phyloP scores from a whole-genome alignment of 2,888 invertebrate genomes.

The Monochamus alternatus region DNA sequence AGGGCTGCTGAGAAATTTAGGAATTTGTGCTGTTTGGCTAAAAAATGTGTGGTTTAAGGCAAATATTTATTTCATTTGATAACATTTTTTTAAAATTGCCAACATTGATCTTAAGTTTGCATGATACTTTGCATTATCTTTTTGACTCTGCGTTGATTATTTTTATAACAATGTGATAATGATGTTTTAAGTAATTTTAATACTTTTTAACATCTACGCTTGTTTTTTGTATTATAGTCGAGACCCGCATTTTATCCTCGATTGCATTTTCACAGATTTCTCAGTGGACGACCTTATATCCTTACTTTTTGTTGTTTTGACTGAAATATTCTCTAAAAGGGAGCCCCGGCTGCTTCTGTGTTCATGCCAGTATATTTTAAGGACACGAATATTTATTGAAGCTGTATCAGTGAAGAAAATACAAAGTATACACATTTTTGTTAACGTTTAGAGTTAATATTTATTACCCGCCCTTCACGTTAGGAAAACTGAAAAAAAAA shows the following conservation, averaged over 20 bases:
- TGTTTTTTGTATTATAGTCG: too few species aligned
- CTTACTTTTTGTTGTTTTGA: not conserved
- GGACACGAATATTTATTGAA: constrained; percentile 6
- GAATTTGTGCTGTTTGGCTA: not conserved
- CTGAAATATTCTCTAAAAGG: not conserved
- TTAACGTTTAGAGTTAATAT: constrained; percentile 9
- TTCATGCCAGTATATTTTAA: constrained; percentile 13
- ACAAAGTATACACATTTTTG: not conserved
- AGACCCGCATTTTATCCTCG: too few species aligned
- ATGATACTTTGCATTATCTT: too few species aligned
- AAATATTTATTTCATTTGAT: too few species aligned
- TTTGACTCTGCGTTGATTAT: too few species aligned
- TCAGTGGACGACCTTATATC: not conserved
- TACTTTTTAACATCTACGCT: too few species aligned
- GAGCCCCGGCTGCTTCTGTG: not conserved
- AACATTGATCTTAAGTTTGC: too few species aligned
- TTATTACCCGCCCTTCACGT: constrained; percentile 17
- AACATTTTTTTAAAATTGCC: too few species aligned
- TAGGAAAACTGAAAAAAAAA: constrained; percentile 20
- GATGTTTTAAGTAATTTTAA: too few species aligned
- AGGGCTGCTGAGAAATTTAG: not conserved
- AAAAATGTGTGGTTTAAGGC: too few species aligned
- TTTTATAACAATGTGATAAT: too few species aligned
- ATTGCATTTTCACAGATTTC: too few species aligned
- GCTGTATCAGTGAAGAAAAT: not conserved